These are phyloP conservation scores for Butorides virescens DNA, from an alignment of 2,113 vertebrate species.

Conservation along the genomic window DNA sequence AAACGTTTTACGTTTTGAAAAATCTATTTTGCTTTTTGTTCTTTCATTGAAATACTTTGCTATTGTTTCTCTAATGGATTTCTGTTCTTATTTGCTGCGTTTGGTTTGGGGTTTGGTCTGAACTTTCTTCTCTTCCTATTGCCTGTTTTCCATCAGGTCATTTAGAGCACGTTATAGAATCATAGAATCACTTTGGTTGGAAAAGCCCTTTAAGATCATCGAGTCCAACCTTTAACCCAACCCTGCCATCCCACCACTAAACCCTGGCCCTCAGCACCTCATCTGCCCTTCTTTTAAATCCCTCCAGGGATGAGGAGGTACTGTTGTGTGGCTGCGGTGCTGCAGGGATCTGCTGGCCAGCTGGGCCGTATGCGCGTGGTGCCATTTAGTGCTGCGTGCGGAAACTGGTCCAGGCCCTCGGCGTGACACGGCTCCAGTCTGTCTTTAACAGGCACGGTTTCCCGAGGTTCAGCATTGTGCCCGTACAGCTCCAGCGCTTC, in stretches of 20 bases:
- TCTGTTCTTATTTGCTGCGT: not conserved
- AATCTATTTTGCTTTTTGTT: not conserved
- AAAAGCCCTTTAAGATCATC: no score
- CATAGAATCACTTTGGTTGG: no score
- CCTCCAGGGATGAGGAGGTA: no score
- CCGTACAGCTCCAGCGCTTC: fast-evolving
- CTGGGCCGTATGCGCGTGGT: fast-evolving
- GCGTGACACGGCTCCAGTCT: not conserved
- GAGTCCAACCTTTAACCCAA: no score
- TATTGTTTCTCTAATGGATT: not conserved
- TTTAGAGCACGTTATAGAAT: not conserved
- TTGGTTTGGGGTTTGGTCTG: not conserved
- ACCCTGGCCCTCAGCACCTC: no score
- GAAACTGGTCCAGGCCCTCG: fast-evolving
- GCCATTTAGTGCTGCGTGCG: fast-evolving
- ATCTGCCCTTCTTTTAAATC: no score
- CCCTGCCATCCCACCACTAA: no score
- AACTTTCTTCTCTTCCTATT: not conserved
- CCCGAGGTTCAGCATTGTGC: not conserved
- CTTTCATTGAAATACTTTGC: not conserved
- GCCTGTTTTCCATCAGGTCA: not conserved
- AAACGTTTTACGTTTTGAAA: not conserved
- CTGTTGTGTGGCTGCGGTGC: not conserved
- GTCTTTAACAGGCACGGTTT: not conserved
- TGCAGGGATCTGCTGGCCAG: not conserved